Evolutionary conservation across 1,140 invertebrate genomes (phyloP), one percentile per base, ranked within the genome.

Genomic region (Chironomus striatipennis): DNA sequence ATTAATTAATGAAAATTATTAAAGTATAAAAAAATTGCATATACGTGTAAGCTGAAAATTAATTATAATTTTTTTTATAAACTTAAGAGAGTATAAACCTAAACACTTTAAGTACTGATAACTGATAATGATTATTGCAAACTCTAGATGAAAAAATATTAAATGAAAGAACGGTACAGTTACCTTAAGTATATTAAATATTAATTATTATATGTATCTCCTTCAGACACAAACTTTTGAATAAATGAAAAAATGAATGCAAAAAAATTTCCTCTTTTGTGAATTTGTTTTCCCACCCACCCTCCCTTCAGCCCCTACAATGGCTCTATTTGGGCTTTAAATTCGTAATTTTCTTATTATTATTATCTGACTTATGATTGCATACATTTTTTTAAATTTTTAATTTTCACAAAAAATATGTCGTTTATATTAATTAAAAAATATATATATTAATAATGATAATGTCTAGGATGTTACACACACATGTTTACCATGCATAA

Each of bases 401-500:
- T 15, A 12, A 15, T 5, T 57, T 57, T 57, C 47, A 57, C 47
- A 34, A 12, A 57, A 5, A 57, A n/a, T 57, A n/a, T 57, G 47
- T 57, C 47, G n/a, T 12, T 57, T 57, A 57, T 57, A 57, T 57
- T 34, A 34, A 57, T 57, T 57, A 57, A 57, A 57, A 57, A 43
- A 43, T 43, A 43, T n/a, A n/a, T 34, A 34, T 34, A 34, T 34
- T 34, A 34, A 34, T 34, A 34, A 34, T 34, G 24, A 47, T 47
- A 15, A 57, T 57, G n/a, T 57, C 47, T 57, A 57, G 47, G n/a
- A 57, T 57, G 47, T 57, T 57, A 57, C 47, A 57, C 47, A n/a
- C 47, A 57, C 47, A 57, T 57, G 47, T 57, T 57, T 57, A 57
- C 47, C 47, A 57, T n/a, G 47, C 47, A 57, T 57, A 57, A 57